phyloP scores from a whole-genome alignment of 2,113 vertebrate genomes.

The Ondatra zibethicus region DNA sequence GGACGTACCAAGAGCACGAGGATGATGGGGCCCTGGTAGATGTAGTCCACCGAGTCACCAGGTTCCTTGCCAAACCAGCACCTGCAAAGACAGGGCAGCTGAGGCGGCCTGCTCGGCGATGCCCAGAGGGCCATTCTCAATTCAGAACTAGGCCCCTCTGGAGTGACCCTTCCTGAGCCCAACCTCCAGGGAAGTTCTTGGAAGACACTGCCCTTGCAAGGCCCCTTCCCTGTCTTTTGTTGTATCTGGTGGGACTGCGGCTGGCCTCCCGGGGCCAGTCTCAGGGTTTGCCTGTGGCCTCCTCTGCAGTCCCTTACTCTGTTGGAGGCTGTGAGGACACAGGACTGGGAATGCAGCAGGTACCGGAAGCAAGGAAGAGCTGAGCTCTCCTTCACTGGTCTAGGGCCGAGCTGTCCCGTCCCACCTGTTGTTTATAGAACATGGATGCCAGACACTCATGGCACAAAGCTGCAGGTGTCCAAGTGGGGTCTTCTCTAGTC shows the following conservation, averaged over 20 bases:
- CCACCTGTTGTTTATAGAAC: background rate
- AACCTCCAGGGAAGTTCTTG: background rate
- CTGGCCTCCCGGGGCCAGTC: background rate
- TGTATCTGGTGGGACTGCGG: background rate
- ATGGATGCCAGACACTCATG: background rate
- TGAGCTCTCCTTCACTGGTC: background rate
- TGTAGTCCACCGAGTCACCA: conserved; percentile 97
- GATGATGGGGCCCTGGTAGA: conserved; percentile 98
- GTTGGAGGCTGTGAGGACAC: background rate
- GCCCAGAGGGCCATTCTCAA: background rate
- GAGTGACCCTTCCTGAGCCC: background rate
- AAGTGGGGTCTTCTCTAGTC: background rate
- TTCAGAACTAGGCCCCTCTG: background rate
- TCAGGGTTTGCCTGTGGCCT: background rate
- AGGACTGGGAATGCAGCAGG: background rate
- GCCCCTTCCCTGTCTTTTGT: background rate
- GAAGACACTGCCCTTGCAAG: no score
- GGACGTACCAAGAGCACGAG: conserved; percentile 96
- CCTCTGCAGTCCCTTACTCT: accelerated
- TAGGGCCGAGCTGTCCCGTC: background rate
- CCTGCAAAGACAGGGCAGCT: conserved; percentile 83
- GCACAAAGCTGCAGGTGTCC: background rate
- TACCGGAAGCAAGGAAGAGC: background rate
- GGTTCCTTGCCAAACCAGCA: conserved; percentile 99
- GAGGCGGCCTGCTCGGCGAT: background rate